Percentiles rank a stretch among this genome's conserved stretches.
Evolutionary conservation across 1,140 invertebrate genomes (phyloP).

Genomic region (Drosophila virilis): DNA sequence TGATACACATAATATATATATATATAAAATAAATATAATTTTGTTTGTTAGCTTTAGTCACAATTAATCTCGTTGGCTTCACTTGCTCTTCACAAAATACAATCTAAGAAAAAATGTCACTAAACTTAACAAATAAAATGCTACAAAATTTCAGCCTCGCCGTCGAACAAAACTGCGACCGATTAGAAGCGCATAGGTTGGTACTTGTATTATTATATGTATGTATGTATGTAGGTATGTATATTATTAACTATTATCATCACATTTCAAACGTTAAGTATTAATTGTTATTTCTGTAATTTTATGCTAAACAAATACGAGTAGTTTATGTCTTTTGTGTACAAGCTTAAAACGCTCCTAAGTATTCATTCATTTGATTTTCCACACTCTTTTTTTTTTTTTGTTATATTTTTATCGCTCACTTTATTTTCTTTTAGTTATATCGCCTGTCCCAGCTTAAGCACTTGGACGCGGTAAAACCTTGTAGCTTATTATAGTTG

Average conservation of each 20-base stretch:
- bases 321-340: constrained; percentile 77
- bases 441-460: constrained; percentile 8
- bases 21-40: constrained; percentile 36
- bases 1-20: background rate
- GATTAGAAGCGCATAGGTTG: constrained; percentile 66
- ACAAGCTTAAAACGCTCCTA: constrained; percentile 70
- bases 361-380: constrained; percentile 51
- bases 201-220: constrained; percentile 37
- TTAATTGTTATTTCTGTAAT: constrained; percentile 63
- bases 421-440: constrained; percentile 9
- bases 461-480: constrained; percentile 20
- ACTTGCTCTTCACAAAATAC: constrained; percentile 38
- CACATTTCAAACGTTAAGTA: constrained; percentile 80
- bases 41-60: constrained; percentile 49
- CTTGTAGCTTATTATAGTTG: constrained; percentile 24
- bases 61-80: constrained; percentile 80
- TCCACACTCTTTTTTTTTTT: constrained; percentile 10
- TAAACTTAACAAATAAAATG: constrained; percentile 82
- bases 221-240: constrained; percentile 41
- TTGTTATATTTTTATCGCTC: background rate
- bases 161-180: constrained; percentile 56
- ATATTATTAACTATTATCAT: constrained; percentile 81
- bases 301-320: constrained; percentile 77
- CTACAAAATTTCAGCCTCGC: constrained; percentile 77
- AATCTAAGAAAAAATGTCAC: constrained; percentile 70